These are phyloP conservation scores for Myathropa florea DNA, from an alignment of 2,888 invertebrate species.

Conservation along the genomic window DNA sequence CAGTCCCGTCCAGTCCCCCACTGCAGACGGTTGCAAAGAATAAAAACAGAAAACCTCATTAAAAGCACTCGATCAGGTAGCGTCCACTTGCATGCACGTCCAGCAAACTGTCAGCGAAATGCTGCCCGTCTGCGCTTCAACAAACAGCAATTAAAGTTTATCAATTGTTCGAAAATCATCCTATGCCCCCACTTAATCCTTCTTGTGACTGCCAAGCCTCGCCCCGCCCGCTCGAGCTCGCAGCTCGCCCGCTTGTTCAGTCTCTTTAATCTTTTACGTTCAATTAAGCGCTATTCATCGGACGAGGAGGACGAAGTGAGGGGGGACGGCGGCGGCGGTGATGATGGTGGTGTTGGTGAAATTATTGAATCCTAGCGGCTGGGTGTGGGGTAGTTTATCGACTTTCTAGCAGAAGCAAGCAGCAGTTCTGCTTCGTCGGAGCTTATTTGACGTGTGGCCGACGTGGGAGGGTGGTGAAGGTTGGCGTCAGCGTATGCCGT, in stretches of 20 bases:
- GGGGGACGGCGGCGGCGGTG: not conserved
- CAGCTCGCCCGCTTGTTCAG: conserved; percentile 7
- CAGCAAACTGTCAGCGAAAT: conserved; percentile 57
- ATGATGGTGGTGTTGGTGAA: conserved; percentile 39
- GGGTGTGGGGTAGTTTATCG: conserved; percentile 36
- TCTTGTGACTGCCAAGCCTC: not conserved
- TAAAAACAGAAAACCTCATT: conserved; percentile 10
- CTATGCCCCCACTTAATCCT: conserved; percentile 50
- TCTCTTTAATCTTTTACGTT: conserved; percentile 68
- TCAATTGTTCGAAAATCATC: conserved; percentile 66
- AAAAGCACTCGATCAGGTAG: not conserved
- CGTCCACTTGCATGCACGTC: conserved; percentile 9
- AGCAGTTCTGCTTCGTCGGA: conserved; percentile 44
- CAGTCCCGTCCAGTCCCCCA: not conserved
- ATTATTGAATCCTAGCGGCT: conserved; percentile 59
- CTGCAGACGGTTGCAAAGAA: not conserved
- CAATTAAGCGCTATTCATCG: conserved; percentile 69
- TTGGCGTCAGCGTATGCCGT: not conserved
- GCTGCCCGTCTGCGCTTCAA: conserved; percentile 60
- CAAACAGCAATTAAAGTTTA: conserved; percentile 71
- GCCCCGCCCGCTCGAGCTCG: not conserved
- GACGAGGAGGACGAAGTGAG: not conserved
- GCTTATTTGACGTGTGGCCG: conserved; percentile 12
- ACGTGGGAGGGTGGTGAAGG: not conserved
- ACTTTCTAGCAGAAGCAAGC: conserved; percentile 39